Conservation (phyloP, 2,113 vertebrate species). For the Anarrhichthys ocellatus region DNA sequence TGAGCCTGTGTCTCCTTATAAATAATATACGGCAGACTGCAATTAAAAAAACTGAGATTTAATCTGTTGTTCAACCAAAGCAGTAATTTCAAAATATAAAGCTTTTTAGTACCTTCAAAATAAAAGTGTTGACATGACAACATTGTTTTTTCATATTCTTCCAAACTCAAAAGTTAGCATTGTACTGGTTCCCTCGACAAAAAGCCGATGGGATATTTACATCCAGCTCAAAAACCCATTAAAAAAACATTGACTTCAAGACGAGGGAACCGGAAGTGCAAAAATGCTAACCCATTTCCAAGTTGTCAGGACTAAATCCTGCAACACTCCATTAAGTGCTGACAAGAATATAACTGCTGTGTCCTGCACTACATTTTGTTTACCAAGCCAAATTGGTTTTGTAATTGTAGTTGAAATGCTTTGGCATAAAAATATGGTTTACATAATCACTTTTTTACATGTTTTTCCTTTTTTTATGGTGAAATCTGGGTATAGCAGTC, state of each 20-base stretch:
- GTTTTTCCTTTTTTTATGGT: not conserved
- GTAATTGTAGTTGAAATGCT: too few species aligned
- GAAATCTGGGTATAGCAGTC: not conserved
- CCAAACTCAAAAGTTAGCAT: too few species aligned
- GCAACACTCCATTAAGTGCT: not conserved
- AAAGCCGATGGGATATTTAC: too few species aligned
- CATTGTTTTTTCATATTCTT: too few species aligned
- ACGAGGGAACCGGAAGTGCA: too few species aligned
- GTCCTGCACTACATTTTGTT: not conserved
- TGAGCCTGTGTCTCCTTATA: conserved; percentile 8
- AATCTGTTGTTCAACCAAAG: conserved; percentile 2
- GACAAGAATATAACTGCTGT: not conserved
- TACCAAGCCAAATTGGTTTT: too few species aligned
- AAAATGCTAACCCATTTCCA: too few species aligned
- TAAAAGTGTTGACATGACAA: not conserved
- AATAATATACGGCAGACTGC: not conserved
- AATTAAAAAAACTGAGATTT: not conserved
- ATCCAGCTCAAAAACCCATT: too few species aligned
- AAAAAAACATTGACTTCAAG: too few species aligned
- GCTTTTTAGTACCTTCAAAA: conserved; percentile 1
- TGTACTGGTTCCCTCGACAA: too few species aligned
- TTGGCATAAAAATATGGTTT: not conserved
- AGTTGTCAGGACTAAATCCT: too few species aligned
- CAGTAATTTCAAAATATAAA: not conserved
- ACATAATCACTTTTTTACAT: not conserved